Conservation (phyloP, 2,888 invertebrate species). For the Synergus japonicus region DNA sequence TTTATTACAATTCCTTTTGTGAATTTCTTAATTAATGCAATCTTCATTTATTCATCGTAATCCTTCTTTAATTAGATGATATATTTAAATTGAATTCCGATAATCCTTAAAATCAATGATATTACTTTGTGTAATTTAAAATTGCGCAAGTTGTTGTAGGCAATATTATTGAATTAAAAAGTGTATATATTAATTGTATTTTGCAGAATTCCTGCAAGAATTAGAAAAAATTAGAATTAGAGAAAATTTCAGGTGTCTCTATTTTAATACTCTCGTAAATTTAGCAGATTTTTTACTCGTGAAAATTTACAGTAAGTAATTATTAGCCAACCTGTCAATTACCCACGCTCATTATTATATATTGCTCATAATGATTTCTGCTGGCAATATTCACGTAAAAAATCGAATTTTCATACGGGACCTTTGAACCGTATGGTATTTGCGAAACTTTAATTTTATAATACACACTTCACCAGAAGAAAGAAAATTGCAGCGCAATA, state of each 20-base stretch:
- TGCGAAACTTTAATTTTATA: constrained; percentile 22
- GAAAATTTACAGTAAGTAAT: not conserved
- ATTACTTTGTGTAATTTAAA: not conserved
- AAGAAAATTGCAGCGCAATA: constrained; percentile 1
- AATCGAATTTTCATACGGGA: constrained; percentile 13
- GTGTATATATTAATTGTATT: no score
- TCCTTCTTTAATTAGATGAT: not conserved
- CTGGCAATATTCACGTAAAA: not conserved
- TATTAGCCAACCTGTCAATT: not conserved
- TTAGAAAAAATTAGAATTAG: no score
- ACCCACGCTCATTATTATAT: constrained; percentile 16
- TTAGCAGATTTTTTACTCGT: not conserved
- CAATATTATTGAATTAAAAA: no score
- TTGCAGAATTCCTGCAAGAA: no score
- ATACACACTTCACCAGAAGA: not conserved
- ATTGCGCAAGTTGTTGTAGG: not conserved
- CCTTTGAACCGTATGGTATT: constrained; percentile 29
- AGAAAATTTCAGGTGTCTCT: not conserved
- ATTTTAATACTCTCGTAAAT: not conserved
- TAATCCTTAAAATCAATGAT: not conserved
- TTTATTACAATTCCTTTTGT: not conserved
- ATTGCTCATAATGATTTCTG: constrained; percentile 12
- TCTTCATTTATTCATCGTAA: not conserved
- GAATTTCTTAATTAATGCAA: not conserved
- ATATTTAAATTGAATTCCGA: not conserved